phyloP scores from a whole-genome alignment of 2,888 invertebrate species.

The Drosophila pegasa region DNA sequence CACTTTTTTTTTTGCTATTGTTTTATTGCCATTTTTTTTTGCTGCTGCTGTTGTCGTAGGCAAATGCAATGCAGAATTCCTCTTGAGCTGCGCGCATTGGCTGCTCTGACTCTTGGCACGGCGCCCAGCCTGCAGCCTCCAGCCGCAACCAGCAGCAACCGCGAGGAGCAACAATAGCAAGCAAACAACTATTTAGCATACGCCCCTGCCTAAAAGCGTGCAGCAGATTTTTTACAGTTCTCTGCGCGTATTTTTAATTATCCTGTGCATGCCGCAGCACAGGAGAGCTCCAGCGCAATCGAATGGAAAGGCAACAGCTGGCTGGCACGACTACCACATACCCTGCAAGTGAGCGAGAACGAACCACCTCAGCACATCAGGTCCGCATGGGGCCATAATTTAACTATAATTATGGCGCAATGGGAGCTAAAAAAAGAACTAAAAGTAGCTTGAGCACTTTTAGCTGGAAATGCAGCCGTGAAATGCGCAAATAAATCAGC shows the following conservation, averaged over 20 bases:
- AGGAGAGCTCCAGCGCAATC: slow-evolving; percentile 16
- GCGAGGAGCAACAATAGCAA: background rate
- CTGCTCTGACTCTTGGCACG: slow-evolving; percentile 10
- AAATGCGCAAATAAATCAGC: slow-evolving; percentile 42
- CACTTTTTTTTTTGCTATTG: background rate
- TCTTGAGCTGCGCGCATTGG: slow-evolving; percentile 38
- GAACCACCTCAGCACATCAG: too few species aligned
- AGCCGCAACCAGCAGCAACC: background rate
- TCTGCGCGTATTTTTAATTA: slow-evolving; percentile 59
- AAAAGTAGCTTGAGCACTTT: background rate
- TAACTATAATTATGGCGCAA: slow-evolving; percentile 13
- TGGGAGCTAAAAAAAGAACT: slow-evolving; percentile 4
- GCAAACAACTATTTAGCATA: slow-evolving; percentile 23
- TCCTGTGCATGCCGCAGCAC: slow-evolving; percentile 26
- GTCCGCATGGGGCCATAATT: background rate
- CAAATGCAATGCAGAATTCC: slow-evolving; percentile 13
- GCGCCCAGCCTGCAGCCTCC: slow-evolving; percentile 1
- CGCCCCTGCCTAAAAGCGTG: slow-evolving; percentile 28
- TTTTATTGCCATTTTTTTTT: slow-evolving; percentile 1
- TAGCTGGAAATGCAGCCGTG: slow-evolving; percentile 10
- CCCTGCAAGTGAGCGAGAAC: too few species aligned
- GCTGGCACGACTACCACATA: background rate
- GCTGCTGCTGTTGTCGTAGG: background rate
- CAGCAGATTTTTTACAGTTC: slow-evolving; percentile 31
- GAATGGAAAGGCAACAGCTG: background rate